phyloP scores from a whole-genome alignment of 1,140 invertebrate species.

The Anastrepha ludens region DNA sequence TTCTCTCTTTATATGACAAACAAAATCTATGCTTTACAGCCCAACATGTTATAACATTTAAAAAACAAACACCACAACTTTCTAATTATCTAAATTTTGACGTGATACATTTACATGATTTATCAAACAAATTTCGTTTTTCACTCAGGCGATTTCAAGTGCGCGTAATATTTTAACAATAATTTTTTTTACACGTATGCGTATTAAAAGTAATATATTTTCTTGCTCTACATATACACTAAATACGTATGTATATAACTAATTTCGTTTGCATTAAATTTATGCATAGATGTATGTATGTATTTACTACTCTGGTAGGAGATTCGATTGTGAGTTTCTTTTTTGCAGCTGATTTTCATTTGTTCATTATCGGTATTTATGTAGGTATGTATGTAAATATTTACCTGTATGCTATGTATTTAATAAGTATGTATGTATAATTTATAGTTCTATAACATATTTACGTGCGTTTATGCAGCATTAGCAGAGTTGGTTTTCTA shows the following conservation, averaged over 20 bases:
- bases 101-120: background rate
- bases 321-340: constrained; percentile 48
- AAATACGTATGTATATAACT: background rate
- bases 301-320: constrained; percentile 45
- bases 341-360: constrained; percentile 51
- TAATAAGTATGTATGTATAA: background rate
- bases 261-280: background rate
- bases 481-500: background rate
- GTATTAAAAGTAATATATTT: background rate
- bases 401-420: constrained; percentile 19
- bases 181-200: background rate
- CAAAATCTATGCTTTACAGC: background rate
- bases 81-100: background rate
- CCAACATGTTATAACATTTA: background rate
- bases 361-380: constrained; percentile 31
- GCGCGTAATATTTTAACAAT: background rate
- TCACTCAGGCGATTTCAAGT: background rate
- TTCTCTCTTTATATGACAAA: background rate
- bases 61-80: constrained; percentile 5
- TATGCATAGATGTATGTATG: constrained; percentile 27
- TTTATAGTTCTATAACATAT: background rate
- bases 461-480: background rate
- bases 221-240: background rate
- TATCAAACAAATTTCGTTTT: no score
- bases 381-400: constrained; percentile 11